phyloP scores from a whole-genome alignment of 2,113 vertebrate genomes.

The Trochalopteron elliotii region DNA sequence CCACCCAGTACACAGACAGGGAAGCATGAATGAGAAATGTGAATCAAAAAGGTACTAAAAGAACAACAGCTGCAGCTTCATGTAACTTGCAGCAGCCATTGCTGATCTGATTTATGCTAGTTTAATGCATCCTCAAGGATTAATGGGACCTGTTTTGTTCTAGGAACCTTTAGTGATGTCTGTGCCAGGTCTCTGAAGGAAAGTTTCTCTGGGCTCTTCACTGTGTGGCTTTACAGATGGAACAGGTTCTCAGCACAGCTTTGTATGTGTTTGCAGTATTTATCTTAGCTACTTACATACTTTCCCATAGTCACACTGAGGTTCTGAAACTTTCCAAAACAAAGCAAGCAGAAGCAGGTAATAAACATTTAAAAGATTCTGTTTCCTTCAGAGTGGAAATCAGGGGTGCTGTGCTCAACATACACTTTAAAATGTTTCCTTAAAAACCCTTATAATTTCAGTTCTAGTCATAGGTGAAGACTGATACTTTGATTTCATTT shows the following conservation, averaged over 20 bases:
- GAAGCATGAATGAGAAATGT: not conserved
- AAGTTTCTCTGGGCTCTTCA: not conserved
- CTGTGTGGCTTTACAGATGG: not conserved
- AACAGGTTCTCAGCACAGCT: not conserved
- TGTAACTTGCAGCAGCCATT: not conserved
- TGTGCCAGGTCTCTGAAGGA: not conserved
- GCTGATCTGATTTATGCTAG: not conserved
- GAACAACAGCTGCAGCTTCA: not conserved
- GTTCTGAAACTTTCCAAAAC: not conserved
- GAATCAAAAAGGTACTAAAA: not conserved
- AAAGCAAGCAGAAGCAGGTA: not conserved
- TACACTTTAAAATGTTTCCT: rapidly evolving
- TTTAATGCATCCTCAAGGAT: not conserved
- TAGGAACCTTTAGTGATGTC: not conserved
- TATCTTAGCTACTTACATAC: not conserved
- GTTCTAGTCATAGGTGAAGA: not conserved
- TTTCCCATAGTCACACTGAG: not conserved
- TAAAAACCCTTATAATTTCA: not conserved
- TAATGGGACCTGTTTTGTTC: not conserved
- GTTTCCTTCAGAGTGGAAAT: not conserved
- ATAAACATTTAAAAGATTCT: not conserved
- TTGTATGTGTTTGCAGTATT: not conserved
- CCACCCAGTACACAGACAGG: no score
- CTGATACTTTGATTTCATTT: not conserved
- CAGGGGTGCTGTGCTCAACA: not conserved